phyloP scores from a whole-genome alignment of 2,113 vertebrate species.

The Hylia prasina region DNA sequence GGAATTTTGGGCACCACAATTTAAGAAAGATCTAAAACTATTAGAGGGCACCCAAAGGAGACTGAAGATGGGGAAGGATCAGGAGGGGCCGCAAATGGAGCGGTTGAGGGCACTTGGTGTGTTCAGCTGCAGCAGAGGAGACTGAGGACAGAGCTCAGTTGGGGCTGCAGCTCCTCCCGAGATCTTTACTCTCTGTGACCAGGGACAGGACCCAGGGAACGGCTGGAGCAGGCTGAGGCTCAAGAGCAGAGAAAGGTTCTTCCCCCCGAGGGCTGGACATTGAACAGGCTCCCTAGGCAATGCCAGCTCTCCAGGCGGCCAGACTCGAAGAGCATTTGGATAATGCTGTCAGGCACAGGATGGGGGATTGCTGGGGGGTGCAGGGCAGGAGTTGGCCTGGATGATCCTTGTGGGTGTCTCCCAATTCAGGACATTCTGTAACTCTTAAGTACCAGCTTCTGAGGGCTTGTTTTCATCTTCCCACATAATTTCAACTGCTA shows the following conservation, averaged over 20 bases:
- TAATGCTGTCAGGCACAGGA: background rate
- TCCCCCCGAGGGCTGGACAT: background rate
- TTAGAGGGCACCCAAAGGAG: background rate
- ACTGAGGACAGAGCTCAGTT: background rate
- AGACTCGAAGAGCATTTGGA: background rate
- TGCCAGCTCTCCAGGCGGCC: background rate
- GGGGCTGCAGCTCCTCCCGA: background rate
- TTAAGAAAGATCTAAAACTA: background rate
- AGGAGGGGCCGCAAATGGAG: background rate
- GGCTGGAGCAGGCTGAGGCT: background rate
- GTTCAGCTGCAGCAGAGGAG: background rate
- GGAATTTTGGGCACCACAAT: background rate
- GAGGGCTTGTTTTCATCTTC: background rate
- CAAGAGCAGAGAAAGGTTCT: background rate
- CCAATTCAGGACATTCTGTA: background rate
- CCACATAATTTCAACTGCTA: accelerated
- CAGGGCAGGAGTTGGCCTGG: background rate
- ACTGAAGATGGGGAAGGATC: background rate
- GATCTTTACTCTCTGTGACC: background rate
- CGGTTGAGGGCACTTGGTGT: accelerated
- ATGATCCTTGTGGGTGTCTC: background rate
- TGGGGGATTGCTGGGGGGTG: background rate
- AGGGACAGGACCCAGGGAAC: background rate
- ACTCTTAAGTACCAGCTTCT: background rate
- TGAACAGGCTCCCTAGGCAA: background rate